Evolutionary conservation across 2,113 vertebrate species (phyloP).

Genomic region (Gavia stellata): DNA sequence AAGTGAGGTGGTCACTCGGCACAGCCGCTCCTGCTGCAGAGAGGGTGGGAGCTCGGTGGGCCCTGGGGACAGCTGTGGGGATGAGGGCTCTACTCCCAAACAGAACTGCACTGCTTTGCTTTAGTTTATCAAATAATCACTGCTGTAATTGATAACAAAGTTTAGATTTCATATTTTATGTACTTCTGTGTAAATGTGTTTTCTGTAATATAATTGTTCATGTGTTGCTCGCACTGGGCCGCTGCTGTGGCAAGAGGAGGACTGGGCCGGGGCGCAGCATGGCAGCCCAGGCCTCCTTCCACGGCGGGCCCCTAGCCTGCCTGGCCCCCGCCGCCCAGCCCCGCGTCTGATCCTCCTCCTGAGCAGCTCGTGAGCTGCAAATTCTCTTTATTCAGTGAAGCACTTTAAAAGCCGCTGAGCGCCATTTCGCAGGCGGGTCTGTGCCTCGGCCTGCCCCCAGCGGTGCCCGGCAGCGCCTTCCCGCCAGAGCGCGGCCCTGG

Average conservation of each 20-base stretch:
- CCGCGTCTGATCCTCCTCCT: not conserved
- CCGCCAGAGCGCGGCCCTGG: not conserved
- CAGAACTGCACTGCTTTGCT: too few relatives aligned
- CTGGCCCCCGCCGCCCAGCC: not conserved
- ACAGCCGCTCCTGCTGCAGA: not conserved
- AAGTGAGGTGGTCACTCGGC: not conserved
- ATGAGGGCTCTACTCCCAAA: too few relatives aligned
- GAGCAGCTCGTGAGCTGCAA: too few relatives aligned
- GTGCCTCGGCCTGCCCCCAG: not conserved
- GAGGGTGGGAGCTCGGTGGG: accelerated
- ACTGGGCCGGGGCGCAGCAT: too few relatives aligned
- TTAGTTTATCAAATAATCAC: not conserved
- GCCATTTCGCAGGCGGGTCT: not conserved
- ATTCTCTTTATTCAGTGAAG: too few relatives aligned
- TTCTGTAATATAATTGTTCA: too few relatives aligned
- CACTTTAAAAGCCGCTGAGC: accelerated
- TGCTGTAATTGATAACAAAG: not conserved
- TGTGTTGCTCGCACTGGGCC: not conserved
- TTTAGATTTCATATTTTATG: not conserved
- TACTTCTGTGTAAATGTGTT: too few relatives aligned
- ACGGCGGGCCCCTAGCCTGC: too few relatives aligned
- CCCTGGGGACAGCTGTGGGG: accelerated
- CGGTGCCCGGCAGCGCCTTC: not conserved
- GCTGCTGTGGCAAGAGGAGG: too few relatives aligned
- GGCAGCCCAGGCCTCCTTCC: not conserved